Base-by-base conservation (phyloP, 2,797 vertebrate species). In the Carapus acus region DNA sequence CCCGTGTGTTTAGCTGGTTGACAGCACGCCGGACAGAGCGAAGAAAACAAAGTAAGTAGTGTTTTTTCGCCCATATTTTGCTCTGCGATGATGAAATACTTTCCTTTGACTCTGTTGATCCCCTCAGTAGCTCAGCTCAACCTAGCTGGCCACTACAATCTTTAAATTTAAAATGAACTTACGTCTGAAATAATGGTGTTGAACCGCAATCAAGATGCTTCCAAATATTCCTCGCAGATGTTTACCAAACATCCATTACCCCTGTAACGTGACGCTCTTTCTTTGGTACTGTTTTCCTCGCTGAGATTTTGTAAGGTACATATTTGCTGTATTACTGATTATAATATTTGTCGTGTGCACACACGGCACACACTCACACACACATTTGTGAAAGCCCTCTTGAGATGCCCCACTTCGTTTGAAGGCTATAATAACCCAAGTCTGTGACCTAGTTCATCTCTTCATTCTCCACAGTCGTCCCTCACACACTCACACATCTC, bases 371-470 rank as follows among this genome's bases (percentile, higher is more conserved):
- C 12, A 33, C 31, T 11, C 31, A 33, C 31, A 9, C 31, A 13
- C 12, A 33, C 12, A 33, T 3, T 9, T 33, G 6, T 24, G n/a
- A n/a, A n/a, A n/a, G n/a, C 50, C 44, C 65, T 49, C 56, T 54
- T 49, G 44, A 77, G 49, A 71, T 78, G 81, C 21, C 76, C 83
- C 68, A 57, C 76, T 83, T 82, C 62, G 71, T 79, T 81, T 67
- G 23, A 21, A 61, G 50, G 58, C 78, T 81, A 85, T 81, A 80
- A 74, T 80, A 82, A 82, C 67, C 67, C 34, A 31, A 23, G 57
- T 41, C 58, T 74, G 39, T 62, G 54, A 70, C 68, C 54, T 58
- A 24, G 5, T 53, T 33, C 40, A 14, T 27, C 13, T 19, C 46
- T 22, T 31, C 13, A 4, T 7, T n/a, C 14, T 9, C 54, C 34